A percentile compares a stretch with the other conserved stretches of the same genome.
Evolutionary conservation across 2,797 vertebrate species (phyloP).

Genomic region (Leontopithecus rosalia): DNA sequence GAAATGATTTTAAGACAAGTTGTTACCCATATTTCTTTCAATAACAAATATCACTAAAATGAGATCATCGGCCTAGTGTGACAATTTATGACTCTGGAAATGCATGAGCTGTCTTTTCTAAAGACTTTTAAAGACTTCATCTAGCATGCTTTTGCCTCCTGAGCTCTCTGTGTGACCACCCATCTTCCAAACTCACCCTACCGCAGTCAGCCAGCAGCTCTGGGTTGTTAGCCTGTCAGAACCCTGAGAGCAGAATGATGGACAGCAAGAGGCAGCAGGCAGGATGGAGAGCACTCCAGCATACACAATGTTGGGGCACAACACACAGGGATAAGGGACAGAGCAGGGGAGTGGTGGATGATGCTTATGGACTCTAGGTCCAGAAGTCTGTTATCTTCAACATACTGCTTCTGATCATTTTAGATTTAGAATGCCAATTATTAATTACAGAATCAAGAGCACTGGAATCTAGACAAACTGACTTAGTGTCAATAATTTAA

Average conservation of each 20-base stretch:
- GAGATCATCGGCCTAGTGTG: conserved; percentile 70
- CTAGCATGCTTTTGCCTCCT: conserved; percentile 37
- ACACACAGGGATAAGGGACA: not conserved
- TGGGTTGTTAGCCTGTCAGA: not conserved
- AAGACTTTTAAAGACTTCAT: conserved; percentile 65
- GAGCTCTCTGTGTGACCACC: conserved; percentile 65
- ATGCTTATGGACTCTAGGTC: not conserved
- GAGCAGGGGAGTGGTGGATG: not conserved
- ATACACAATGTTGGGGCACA: not conserved
- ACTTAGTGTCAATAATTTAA: not conserved
- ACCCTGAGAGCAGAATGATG: not conserved
- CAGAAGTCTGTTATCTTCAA: not conserved
- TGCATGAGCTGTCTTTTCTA: conserved; percentile 62
- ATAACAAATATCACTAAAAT: conserved; percentile 77
- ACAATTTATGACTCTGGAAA: conserved; percentile 76
- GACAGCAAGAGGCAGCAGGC: not conserved
- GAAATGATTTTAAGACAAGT: conserved; percentile 86
- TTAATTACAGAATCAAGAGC: not conserved
- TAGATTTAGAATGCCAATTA: not conserved
- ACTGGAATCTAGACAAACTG: not conserved
- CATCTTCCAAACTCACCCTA: conserved; percentile 40
- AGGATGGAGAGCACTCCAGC: not conserved
- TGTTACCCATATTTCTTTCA: conserved; percentile 87
- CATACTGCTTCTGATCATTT: not conserved
- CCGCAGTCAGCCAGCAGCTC: conserved; percentile 28